Percentiles rank a stretch among this genome's conserved stretches.
These are phyloP conservation scores for Gallinago paraguaiae DNA, from an alignment of 2,113 vertebrate genomes.

Conservation along the genomic window DNA sequence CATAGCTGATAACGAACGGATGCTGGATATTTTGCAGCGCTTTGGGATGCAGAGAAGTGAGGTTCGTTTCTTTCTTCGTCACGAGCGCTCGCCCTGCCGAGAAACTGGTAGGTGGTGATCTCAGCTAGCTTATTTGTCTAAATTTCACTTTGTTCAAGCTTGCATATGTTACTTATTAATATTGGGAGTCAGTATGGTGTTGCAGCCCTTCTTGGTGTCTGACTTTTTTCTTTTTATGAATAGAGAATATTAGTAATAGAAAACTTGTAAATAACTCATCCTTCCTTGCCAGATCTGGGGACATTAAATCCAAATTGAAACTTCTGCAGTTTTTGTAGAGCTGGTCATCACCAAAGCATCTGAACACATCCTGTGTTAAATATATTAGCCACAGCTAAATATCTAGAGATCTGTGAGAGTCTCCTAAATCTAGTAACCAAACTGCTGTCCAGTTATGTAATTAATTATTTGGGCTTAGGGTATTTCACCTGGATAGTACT, in stretches of 20 bases:
- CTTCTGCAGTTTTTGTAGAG: background rate
- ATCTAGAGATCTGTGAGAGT: background rate
- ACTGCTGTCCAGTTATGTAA: background rate
- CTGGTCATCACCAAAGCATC: background rate
- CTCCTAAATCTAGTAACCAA: background rate
- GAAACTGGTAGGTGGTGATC: constrained; percentile 78
- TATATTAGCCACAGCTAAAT: background rate
- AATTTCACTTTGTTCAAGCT: background rate
- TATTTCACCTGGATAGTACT: background rate
- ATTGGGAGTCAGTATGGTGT: background rate
- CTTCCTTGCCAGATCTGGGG: background rate
- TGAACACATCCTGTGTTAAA: background rate
- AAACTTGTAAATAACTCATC: background rate
- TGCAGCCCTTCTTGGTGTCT: background rate
- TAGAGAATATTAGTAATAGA: background rate
- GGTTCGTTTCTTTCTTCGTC: constrained; percentile 93
- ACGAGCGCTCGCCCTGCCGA: constrained; percentile 80
- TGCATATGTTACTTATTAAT: background rate
- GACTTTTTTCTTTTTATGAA: background rate
- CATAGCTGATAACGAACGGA: constrained; percentile 86
- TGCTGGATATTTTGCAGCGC: constrained; percentile 91
- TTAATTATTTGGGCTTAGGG: background rate
- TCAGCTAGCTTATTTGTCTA: background rate
- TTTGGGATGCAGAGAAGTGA: constrained; percentile 88
- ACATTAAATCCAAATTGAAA: background rate